Conservation (phyloP, 2,797 vertebrate species). For the Hephaestus fuliginosus region DNA sequence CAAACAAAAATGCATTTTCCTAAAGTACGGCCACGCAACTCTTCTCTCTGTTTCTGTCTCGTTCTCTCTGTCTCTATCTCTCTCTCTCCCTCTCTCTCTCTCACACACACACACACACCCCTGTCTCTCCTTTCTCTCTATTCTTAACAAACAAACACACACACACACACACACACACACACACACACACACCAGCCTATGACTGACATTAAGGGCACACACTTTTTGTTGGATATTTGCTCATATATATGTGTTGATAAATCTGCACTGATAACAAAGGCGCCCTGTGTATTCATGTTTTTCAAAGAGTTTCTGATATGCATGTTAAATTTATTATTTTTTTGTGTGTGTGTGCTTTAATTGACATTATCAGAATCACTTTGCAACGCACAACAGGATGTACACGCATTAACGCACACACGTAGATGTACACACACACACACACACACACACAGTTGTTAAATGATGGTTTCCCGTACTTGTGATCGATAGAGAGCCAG, state of each 20-base stretch:
- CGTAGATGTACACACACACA: slow-evolving; percentile 30
- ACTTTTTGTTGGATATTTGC: slow-evolving; percentile 30
- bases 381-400: slow-evolving; percentile 67
- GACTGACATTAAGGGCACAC: slow-evolving; percentile 13
- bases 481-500: slow-evolving; percentile 82
- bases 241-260: slow-evolving; percentile 8
- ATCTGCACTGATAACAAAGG: slow-evolving; percentile 11
- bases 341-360: slow-evolving; percentile 36
- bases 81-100: slow-evolving; percentile 48
- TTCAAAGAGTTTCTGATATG: not conserved
- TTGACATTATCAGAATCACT: slow-evolving; percentile 65
- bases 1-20: slow-evolving; percentile 57
- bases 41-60: slow-evolving; percentile 15
- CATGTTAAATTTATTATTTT: slow-evolving; percentile 38
- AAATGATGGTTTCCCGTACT: slow-evolving; percentile 85
- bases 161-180: slow-evolving; percentile 48
- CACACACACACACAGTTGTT: slow-evolving; percentile 57
- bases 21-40: slow-evolving; percentile 66
- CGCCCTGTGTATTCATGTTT: not conserved
- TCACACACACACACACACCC: slow-evolving; percentile 42
- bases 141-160: slow-evolving; percentile 29
- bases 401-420: slow-evolving; percentile 55
- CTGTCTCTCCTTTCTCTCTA: slow-evolving; percentile 57
- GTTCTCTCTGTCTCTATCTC: slow-evolving; percentile 50
- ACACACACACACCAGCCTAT: slow-evolving; percentile 41